Conservation (phyloP, 2,888 invertebrate genomes). For the Sussaba pulchella region DNA sequence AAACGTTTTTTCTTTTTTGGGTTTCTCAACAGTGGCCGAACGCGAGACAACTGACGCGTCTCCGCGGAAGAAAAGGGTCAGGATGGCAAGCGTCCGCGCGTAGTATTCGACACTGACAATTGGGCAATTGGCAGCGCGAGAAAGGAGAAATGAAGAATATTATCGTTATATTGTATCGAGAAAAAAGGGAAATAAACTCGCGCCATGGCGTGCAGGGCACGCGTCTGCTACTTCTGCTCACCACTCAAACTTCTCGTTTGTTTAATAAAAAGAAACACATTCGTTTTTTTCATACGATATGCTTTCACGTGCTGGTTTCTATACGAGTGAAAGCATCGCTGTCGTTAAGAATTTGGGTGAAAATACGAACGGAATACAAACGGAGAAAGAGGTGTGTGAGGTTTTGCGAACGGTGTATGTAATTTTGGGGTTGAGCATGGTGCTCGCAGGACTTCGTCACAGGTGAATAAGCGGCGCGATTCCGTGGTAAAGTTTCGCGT, state of each 20-base stretch:
- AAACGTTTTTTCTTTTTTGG: neutral
- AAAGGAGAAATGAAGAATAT: conserved; percentile 39
- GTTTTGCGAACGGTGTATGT: neutral
- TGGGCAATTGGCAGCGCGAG: conserved; percentile 13
- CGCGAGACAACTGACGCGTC: conserved; percentile 58
- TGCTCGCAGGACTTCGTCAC: conserved; percentile 56
- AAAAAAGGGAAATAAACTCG: conserved; percentile 38
- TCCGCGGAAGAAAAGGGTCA: conserved; percentile 42
- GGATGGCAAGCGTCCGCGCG: conserved; percentile 28
- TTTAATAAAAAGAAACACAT: too few species aligned
- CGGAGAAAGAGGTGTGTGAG: conserved; percentile 13
- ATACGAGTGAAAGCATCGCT: conserved; percentile 34
- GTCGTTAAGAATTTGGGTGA: conserved; percentile 23
- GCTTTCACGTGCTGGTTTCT: conserved; percentile 8
- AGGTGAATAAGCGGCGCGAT: conserved; percentile 57
- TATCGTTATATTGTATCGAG: conserved; percentile 15
- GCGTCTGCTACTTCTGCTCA: conserved; percentile 45
- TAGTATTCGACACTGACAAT: conserved; percentile 31
- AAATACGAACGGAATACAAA: conserved; percentile 33
- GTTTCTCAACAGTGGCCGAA: neutral
- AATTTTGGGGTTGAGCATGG: conserved; percentile 44
- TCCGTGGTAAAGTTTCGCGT: conserved; percentile 52
- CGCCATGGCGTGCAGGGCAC: conserved; percentile 52
- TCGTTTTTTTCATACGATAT: conserved; percentile 16
- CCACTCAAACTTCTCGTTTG: conserved; percentile 33